Base-by-base conservation (phyloP, 2,888 invertebrate genomes). In the Tortrix viridana region DNA sequence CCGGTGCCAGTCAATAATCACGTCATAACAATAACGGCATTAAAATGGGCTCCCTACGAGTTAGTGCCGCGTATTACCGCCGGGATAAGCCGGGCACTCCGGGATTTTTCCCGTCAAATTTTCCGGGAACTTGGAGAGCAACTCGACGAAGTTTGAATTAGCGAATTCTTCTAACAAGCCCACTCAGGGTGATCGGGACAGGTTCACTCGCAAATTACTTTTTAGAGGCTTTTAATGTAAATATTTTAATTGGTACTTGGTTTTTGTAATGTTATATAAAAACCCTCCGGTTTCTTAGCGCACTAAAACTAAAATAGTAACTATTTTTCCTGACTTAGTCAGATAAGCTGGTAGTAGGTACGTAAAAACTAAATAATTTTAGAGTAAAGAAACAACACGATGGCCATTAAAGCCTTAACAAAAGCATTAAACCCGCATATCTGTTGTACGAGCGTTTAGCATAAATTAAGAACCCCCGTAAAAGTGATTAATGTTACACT, bases 11-110 rank as follows among this genome's bases (percentile, higher is more conserved):
- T 44, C 19, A 50, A 43, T 50, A 43, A 37, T 43, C 50, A 44
- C 59, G 44, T 52, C 32, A 59, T 52, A 56, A 47, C 32, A 46
- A 59, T 60, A 52, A 46, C 32, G 46, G 32, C 59, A 52, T 60
- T 44, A 50, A 43, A 57, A 1, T 18, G 14, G 37, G 52, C 14
- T 19, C 18, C 14, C 26, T 16, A 16, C 50, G 22, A 60, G 52
- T 60, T 52, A 60, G 46, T 46, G 46, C 44, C 52, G 46, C 52
- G 23, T 46, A 55, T 55, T 55, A 60, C 52, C 14, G 23, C 5
- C 41, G 41, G 53, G 9, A 12, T 53, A 22, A 41, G n/a, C 52
- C 41, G 53, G 53, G 53, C 22, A 41, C 41, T 41, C 41, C 32
- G 46, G 47, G 55, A 37, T 47, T 52, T 50, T 60, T 60, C 52